A percentile compares a stretch with the other conserved stretches of the same genome.
These are phyloP conservation scores for Gymnocheta viridis DNA, from an alignment of 2,888 invertebrate species.

Conservation along the genomic window DNA sequence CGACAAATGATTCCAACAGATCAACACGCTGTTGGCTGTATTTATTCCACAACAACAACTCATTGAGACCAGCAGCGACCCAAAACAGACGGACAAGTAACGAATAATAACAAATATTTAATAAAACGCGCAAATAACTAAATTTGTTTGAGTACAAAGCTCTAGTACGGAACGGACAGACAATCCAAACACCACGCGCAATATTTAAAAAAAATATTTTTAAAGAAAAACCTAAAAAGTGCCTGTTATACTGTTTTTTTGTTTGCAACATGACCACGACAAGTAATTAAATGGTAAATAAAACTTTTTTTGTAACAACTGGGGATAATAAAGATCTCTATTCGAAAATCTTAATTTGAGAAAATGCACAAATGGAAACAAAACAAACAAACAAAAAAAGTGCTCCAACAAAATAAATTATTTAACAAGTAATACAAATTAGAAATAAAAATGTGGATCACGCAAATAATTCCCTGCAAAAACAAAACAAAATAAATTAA, in stretches of 20 bases:
- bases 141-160: slow-evolving; percentile 35
- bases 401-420: too few species aligned
- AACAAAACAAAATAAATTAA: not conserved
- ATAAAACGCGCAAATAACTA: slow-evolving; percentile 36
- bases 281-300: slow-evolving; percentile 20
- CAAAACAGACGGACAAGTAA: slow-evolving; percentile 39
- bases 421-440: not conserved
- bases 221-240: slow-evolving; percentile 19
- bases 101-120: not conserved
- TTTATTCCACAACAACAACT: slow-evolving; percentile 58
- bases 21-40: slow-evolving; percentile 36
- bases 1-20: slow-evolving; percentile 48
- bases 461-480: not conserved
- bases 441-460: not conserved
- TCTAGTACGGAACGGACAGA: slow-evolving; percentile 40
- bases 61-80: slow-evolving; percentile 40
- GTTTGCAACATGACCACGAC: not conserved
- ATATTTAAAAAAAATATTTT: slow-evolving; percentile 12
- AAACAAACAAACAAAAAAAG: not conserved
- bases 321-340: not conserved
- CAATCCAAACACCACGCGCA: slow-evolving; percentile 35
- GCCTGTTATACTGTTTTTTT: slow-evolving; percentile 16
- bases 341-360: slow-evolving; percentile 9
- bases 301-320: not conserved
- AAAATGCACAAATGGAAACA: not conserved